Evolutionary conservation across 2,888 invertebrate species (phyloP).

Genomic region (Lapara coniferarum): DNA sequence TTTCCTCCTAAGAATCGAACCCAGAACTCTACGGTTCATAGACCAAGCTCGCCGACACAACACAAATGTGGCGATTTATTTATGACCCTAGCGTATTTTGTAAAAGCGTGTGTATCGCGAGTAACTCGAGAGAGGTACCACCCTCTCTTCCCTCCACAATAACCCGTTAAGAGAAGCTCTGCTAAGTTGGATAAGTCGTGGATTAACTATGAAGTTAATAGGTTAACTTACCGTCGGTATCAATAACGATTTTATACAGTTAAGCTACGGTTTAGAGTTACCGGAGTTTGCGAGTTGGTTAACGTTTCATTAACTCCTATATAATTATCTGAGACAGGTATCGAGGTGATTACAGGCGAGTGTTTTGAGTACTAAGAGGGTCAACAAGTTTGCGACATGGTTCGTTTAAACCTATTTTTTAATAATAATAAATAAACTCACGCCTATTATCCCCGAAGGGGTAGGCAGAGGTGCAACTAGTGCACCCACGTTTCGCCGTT

Average conservation of each 20-base stretch:
- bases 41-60: too few relatives aligned
- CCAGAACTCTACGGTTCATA: too few relatives aligned
- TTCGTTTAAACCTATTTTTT: too few relatives aligned
- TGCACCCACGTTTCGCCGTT: too few relatives aligned
- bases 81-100: too few relatives aligned
- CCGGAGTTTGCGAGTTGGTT: slow-evolving; percentile 14
- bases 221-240: slow-evolving; percentile 17
- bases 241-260: slow-evolving; percentile 22
- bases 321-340: slow-evolving; percentile 6
- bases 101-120: too few relatives aligned
- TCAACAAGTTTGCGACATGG: neutral
- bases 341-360: neutral
- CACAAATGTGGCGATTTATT: too few relatives aligned
- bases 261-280: slow-evolving; percentile 23
- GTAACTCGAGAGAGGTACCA: too few relatives aligned
- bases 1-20: too few relatives aligned
- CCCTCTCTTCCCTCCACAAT: neutral
- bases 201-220: slow-evolving; percentile 25
- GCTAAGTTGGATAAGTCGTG: slow-evolving; percentile 17
- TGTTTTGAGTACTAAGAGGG: neutral
- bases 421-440: too few relatives aligned
- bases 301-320: slow-evolving; percentile 7
- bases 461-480: too few relatives aligned
- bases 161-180: slow-evolving; percentile 23
- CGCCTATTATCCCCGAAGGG: too few relatives aligned